These are phyloP conservation scores for Pelodytes ibericus DNA, from an alignment of 2,797 vertebrate genomes.

Conservation along the genomic window DNA sequence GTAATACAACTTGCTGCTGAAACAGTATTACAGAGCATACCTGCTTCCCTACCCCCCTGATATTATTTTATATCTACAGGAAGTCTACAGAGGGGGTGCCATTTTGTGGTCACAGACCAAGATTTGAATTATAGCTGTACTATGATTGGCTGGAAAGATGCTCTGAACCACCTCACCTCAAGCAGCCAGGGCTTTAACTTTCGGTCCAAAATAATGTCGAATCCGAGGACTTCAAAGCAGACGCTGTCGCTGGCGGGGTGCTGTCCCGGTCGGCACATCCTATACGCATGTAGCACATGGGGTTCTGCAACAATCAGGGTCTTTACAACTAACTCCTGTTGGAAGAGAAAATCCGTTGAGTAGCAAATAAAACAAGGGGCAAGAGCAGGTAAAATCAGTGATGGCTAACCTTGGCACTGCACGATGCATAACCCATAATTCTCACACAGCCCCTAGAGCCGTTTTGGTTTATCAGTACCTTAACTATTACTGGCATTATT, in stretches of 20 bases:
- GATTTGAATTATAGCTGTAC: slow-evolving; percentile 27
- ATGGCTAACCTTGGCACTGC: too few relatives aligned
- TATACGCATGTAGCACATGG: slow-evolving; percentile 93
- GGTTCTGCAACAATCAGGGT: slow-evolving; percentile 96
- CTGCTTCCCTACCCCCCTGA: too few relatives aligned
- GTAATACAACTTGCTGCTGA: too few relatives aligned
- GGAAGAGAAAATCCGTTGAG: slow-evolving; percentile 10
- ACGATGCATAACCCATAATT: too few relatives aligned
- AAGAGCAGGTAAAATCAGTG: too few relatives aligned
- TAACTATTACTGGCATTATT: too few relatives aligned
- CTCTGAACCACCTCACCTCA: slow-evolving; percentile 77
- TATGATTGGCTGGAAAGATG: not conserved
- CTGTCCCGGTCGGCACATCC: slow-evolving; percentile 96
- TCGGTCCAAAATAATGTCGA: slow-evolving; percentile 96
- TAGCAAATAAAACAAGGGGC: too few relatives aligned
- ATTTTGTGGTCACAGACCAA: slow-evolving; percentile 53
- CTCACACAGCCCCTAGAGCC: too few relatives aligned
- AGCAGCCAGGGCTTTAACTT: slow-evolving; percentile 97
- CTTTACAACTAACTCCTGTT: slow-evolving; percentile 94
- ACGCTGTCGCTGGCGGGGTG: slow-evolving; percentile 95
- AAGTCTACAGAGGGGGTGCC: too few relatives aligned
- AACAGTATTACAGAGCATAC: too few relatives aligned
- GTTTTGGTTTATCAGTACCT: too few relatives aligned
- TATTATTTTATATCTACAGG: too few relatives aligned
- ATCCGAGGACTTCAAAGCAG: slow-evolving; percentile 96